Conservation (phyloP, 2,113 vertebrate genomes). For the Azemiops feae region DNA sequence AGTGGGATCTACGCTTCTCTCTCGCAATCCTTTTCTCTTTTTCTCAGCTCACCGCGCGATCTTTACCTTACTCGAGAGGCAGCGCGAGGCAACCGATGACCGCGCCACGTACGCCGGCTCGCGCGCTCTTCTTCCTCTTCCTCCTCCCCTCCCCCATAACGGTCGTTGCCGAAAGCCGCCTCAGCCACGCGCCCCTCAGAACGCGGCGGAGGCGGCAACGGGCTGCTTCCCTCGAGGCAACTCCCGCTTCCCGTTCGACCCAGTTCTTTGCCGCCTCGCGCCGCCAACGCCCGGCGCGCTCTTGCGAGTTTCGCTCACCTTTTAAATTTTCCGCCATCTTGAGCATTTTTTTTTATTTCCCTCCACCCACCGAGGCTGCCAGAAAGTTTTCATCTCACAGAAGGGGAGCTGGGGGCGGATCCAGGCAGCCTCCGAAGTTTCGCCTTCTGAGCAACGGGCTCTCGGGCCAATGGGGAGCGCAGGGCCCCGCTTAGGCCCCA, state of each 20-base stretch:
- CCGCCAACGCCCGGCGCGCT: background rate
- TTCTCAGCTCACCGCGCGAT: background rate
- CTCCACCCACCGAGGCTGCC: slow-evolving; percentile 62
- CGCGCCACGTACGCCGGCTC: background rate
- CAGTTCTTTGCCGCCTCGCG: background rate
- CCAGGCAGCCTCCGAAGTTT: background rate
- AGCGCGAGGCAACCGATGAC: slow-evolving; percentile 5
- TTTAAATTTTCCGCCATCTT: slow-evolving; percentile 74
- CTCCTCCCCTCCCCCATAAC: background rate
- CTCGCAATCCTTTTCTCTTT: background rate
- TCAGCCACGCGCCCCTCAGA: background rate
- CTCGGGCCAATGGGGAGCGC: background rate
- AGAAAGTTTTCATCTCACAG: slow-evolving; percentile 56
- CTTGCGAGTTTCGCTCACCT: slow-evolving; percentile 53
- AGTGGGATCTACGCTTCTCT: background rate
- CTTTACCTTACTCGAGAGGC: slow-evolving; percentile 39
- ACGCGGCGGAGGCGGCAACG: no score
- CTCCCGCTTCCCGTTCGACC: background rate
- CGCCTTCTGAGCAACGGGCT: background rate
- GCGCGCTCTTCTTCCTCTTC: background rate
- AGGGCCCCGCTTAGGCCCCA: background rate
- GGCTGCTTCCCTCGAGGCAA: background rate
- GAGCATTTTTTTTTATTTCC: background rate
- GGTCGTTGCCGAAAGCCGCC: background rate
- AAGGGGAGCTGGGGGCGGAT: slow-evolving; percentile 43